phyloP scores from a whole-genome alignment of 2,113 vertebrate genomes.

The Brienomyrus longianalis region DNA sequence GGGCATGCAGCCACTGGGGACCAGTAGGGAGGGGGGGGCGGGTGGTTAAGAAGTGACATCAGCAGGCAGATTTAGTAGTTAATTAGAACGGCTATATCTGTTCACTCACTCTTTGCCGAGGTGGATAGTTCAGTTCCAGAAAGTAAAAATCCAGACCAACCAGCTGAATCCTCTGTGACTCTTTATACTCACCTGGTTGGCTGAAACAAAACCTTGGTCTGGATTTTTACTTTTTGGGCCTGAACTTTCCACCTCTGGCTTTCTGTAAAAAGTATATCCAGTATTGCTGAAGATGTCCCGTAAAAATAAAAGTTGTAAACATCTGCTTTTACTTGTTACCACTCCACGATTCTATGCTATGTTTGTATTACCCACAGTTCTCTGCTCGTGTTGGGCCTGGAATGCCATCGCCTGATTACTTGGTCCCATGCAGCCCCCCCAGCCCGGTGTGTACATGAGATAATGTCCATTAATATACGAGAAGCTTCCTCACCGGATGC shows the following conservation, averaged over 20 bases:
- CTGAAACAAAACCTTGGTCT: neutral
- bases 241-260: neutral
- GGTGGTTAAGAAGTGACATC: neutral
- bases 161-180: neutral
- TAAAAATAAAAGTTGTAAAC: neutral
- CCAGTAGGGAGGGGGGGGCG: neutral
- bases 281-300: neutral
- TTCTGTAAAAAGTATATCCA: neutral
- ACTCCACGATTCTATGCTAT: neutral
- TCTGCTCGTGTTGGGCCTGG: neutral
- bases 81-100: neutral
- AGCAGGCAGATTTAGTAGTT: neutral
- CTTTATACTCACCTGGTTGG: neutral
- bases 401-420: constrained; percentile 37
- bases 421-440: neutral
- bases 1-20: constrained; percentile 52
- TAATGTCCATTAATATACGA: constrained; percentile 24
- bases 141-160: neutral
- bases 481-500: constrained; percentile 3
- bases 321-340: neutral
- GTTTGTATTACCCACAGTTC: neutral
- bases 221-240: neutral
- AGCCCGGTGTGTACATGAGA: constrained; percentile 25
- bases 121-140: neutral
- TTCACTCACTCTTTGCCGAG: neutral